phyloP scores from a whole-genome alignment of 2,888 invertebrate species.

The Lapara coniferarum region DNA sequence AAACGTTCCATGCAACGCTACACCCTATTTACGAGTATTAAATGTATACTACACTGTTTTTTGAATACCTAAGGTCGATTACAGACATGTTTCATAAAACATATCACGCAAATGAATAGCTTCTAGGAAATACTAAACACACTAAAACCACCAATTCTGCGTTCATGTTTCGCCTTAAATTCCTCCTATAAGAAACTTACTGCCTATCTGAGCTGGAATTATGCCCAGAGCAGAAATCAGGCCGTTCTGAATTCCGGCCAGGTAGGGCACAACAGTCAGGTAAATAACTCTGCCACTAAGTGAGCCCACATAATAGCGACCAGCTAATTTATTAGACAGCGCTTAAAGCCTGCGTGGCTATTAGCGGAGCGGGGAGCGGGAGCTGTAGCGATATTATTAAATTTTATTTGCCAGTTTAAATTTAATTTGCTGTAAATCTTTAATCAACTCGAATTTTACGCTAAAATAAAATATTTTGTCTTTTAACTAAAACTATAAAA shows the following conservation, averaged over 20 bases:
- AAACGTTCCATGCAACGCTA: too few relatives aligned
- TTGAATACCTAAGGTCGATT: too few relatives aligned
- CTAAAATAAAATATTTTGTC: too few relatives aligned
- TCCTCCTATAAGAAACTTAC: conserved; percentile 4
- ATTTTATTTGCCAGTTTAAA: not conserved
- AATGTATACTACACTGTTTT: not conserved
- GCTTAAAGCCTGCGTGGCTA: conserved; percentile 59
- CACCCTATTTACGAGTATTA: too few relatives aligned
- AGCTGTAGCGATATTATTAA: not conserved
- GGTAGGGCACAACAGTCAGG: conserved; percentile 58
- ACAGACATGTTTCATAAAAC: too few relatives aligned
- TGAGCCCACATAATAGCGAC: conserved; percentile 73
- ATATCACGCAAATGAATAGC: too few relatives aligned
- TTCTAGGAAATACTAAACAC: not conserved
- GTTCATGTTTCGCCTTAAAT: too few relatives aligned
- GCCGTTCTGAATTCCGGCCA: conserved; percentile 38
- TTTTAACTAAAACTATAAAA: too few relatives aligned
- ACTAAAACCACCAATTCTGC: not conserved
- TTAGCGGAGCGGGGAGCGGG: conserved; percentile 32
- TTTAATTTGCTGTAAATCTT: too few relatives aligned
- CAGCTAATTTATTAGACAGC: conserved; percentile 74
- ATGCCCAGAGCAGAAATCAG: conserved; percentile 39
- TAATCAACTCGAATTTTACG: too few relatives aligned
- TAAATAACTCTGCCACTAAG: conserved; percentile 76
- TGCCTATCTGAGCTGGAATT: conserved; percentile 32